These are phyloP conservation scores for Aphelenchoides besseyi DNA, from an alignment of 1,140 invertebrate genomes.

Conservation along the genomic window DNA sequence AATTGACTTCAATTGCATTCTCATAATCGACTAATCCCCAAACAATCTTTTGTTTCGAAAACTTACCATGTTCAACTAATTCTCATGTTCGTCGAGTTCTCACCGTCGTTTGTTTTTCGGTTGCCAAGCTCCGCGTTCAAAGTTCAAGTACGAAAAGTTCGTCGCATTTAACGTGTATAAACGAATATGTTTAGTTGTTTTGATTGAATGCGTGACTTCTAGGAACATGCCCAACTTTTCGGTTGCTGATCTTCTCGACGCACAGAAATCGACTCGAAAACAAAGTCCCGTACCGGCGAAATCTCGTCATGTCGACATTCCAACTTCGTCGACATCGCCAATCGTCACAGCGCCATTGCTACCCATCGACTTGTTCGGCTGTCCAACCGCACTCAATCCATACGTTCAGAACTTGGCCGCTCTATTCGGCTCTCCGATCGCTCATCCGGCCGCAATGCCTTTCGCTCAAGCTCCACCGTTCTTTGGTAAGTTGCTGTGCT, in stretches of 20 bases:
- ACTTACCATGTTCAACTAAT: too few species aligned
- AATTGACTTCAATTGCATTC: too few species aligned
- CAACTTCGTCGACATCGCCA: neutral
- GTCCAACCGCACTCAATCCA: neutral
- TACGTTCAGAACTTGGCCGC: neutral
- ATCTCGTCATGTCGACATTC: neutral
- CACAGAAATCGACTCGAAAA: neutral
- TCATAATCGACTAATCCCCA: too few species aligned
- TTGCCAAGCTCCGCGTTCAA: too few species aligned
- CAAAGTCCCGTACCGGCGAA: neutral
- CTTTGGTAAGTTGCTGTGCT: slow-evolving; percentile 4
- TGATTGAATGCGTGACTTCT: neutral
- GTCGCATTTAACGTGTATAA: neutral
- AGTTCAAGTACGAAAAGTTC: too few species aligned
- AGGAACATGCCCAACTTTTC: neutral
- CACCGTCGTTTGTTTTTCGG: too few species aligned
- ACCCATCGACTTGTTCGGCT: neutral
- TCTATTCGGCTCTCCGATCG: neutral
- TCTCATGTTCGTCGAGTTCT: too few species aligned
- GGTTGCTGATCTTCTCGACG: neutral
- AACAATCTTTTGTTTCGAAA: too few species aligned
- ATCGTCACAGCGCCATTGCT: neutral
- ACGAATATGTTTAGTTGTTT: neutral
- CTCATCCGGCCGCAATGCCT: neutral
- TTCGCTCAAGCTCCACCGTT: neutral